Evolutionary conservation across 2,113 vertebrate genomes (phyloP).

Genomic region (Lynx canadensis): DNA sequence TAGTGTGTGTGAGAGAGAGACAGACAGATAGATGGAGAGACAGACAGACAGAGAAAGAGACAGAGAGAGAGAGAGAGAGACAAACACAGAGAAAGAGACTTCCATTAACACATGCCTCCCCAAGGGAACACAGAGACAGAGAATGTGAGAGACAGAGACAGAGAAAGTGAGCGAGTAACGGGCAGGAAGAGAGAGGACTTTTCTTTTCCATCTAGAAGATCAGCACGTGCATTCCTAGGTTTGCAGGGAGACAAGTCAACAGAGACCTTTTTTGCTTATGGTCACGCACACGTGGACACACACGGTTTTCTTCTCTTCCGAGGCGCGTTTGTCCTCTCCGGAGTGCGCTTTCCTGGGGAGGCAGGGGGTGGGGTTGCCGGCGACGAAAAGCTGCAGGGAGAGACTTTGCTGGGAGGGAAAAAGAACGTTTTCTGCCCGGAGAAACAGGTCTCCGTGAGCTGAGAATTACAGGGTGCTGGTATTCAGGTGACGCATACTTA

Average conservation of each 20-base stretch:
- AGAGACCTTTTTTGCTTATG: neutral
- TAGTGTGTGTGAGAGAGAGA: neutral
- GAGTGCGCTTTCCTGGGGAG: neutral
- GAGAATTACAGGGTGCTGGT: neutral
- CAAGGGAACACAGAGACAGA: neutral
- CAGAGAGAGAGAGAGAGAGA: neutral
- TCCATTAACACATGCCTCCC: neutral
- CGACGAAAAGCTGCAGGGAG: neutral
- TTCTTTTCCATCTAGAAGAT: neutral
- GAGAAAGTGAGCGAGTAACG: too few relatives aligned
- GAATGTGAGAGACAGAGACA: neutral
- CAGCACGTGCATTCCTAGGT: neutral
- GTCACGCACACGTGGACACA: neutral
- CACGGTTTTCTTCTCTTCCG: too few relatives aligned
- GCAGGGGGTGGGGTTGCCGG: neutral
- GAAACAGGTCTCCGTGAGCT: neutral
- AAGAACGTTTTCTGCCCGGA: neutral
- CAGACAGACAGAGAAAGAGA: neutral
- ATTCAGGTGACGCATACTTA: fast-evolving
- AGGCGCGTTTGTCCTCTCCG: fast-evolving
- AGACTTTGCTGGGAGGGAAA: neutral
- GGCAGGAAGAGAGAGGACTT: neutral
- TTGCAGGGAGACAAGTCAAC: neutral
- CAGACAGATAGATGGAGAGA: too few relatives aligned
- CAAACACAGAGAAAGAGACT: neutral